Conservation (phyloP, 1,140 invertebrate species). For the Eupristina koningsbergeri region DNA sequence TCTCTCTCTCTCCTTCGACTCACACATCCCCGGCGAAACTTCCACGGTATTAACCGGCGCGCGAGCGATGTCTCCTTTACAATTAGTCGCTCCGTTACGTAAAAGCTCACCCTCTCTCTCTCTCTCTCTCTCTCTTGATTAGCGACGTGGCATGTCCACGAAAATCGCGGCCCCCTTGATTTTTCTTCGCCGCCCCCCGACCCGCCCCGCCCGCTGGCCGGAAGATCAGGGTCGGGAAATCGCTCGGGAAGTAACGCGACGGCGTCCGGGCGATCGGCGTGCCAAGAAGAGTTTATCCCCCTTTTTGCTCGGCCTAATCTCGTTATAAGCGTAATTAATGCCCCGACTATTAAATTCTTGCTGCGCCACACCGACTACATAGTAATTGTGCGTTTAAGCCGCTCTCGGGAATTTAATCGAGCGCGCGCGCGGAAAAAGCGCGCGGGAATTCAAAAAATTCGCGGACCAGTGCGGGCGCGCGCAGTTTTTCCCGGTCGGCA, state of each 20-base stretch:
- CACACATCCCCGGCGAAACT: constrained; percentile 53
- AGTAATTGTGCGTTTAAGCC: constrained; percentile 3
- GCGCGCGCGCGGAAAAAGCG: constrained; percentile 2
- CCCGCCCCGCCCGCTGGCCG: neutral
- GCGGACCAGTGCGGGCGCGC: too few relatives aligned
- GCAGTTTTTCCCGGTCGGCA: too few relatives aligned
- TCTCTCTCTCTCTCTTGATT: constrained; percentile 2
- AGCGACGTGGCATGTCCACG: constrained; percentile 53
- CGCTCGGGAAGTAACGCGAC: too few relatives aligned
- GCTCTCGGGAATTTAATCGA: constrained; percentile 19
- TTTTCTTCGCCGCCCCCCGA: neutral
- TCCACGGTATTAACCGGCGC: constrained; percentile 69
- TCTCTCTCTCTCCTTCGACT: neutral
- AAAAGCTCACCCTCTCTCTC: constrained; percentile 62
- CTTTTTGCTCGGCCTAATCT: constrained; percentile 12
- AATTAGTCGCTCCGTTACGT: constrained; percentile 73
- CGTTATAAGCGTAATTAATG: constrained; percentile 43
- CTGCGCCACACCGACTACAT: neutral
- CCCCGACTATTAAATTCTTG: constrained; percentile 20
- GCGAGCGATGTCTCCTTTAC: constrained; percentile 71
- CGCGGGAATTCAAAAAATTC: constrained; percentile 20
- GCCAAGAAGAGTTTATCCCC: constrained; percentile 22
- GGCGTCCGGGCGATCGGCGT: constrained; percentile 23
- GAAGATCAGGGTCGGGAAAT: too few relatives aligned
- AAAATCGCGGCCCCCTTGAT: neutral